Evolutionary conservation across 2,113 vertebrate species (phyloP), one percentile per base, ranked within the genome.

Genomic region (Alouatta palliata): DNA sequence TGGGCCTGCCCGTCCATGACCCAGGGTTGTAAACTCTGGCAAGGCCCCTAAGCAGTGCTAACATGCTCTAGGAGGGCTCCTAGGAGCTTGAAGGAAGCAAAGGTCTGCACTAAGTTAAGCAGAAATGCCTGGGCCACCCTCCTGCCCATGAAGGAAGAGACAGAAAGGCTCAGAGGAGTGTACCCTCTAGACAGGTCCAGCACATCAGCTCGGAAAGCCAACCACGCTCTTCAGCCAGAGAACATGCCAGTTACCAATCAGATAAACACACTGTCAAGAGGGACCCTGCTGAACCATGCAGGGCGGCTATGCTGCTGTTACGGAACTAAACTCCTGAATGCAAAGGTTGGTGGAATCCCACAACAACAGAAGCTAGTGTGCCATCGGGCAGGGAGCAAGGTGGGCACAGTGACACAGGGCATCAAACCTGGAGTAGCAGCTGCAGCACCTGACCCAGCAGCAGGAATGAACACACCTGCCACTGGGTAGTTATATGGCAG

Each of bases 11-110:
- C n/a, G 68, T 45, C 40, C 2, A 0, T 27, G 25, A 68, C 16
- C 47, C 10, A 47, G 25, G 21, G 0, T 7, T 2, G 37, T 52
- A 64, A 70, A 13, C 27, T 45, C 58, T 6, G 19, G 49, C 71
- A 56, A 58, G 73, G 25, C 43, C 43, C 68, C 58, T 12, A 37
- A 32, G 52, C 23, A 3, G 47, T 30, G 37, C 37, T 45, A 5
- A 21, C 5, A 1, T 0, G 3, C 12, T 77, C 49, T 49, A 10
- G 21, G 45, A 73, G 0, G 0, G 30, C 52, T 80, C 13, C 6
- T 1, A 2, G 14, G 5, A 27, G 73, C 71, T 19, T 37, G 52
- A 40, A 73, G 9, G 19, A 89, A 94, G 45, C 76, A 40, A 27
- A 35, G 77, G 56, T 17, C 35, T 40, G 49, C n/a, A 49, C 19